Percentiles rank a stretch among this genome's conserved stretches.
Evolutionary conservation across 2,113 vertebrate species (phyloP).

Genomic region (Rana temporaria): DNA sequence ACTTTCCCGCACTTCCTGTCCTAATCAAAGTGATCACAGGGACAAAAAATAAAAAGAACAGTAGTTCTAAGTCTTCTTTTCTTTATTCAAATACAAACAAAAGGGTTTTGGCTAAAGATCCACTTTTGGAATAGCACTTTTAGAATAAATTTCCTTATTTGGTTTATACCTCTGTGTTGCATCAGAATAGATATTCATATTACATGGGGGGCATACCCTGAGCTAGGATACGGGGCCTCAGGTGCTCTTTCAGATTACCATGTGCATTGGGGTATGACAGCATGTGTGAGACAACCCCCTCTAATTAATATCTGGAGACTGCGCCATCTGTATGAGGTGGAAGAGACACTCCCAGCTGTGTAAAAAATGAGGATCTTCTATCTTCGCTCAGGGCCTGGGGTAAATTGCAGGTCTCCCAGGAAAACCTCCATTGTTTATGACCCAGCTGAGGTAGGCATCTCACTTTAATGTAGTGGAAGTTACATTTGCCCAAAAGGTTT

Average conservation of each 20-base stretch:
- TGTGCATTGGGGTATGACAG: slow-evolving; percentile 6
- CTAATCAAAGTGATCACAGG: no score
- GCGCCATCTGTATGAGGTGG: not conserved
- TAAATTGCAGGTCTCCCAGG: not conserved
- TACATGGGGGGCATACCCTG: not conserved
- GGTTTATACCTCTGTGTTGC: no score
- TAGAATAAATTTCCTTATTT: no score
- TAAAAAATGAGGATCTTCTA: not conserved
- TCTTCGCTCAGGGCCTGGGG: not conserved
- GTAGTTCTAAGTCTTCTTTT: no score
- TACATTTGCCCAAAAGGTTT: not conserved
- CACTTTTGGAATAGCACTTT: no score
- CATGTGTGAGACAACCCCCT: slow-evolving; percentile 4
- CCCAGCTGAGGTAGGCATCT: not conserved
- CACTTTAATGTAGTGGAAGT: not conserved
- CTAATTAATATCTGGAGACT: slow-evolving; percentile 8
- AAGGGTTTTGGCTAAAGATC: no score
- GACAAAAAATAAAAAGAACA: no score
- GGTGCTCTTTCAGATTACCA: slow-evolving; percentile 6
- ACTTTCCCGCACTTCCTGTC: no score
- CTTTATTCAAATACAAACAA: no score
- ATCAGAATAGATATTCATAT: no score
- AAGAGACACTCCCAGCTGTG: not conserved
- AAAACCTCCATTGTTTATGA: not conserved
- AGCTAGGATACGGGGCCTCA: not conserved